A percentile compares a stretch with the other conserved stretches of the same genome.
Conservation (phyloP, 2,888 invertebrate species). For the Eupeodes luniger region DNA sequence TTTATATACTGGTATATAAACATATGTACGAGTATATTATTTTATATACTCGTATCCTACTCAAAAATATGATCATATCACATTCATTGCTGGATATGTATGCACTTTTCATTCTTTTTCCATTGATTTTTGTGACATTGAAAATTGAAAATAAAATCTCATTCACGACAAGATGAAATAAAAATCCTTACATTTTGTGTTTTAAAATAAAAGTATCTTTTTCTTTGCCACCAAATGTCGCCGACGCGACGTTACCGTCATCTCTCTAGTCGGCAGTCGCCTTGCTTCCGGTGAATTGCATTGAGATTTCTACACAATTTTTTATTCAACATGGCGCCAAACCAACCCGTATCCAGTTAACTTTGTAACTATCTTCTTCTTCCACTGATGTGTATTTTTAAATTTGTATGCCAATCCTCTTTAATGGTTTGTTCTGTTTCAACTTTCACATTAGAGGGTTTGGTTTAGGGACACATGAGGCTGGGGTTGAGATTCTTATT, state of each 20-base stretch:
- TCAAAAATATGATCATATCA: slow-evolving; percentile 45
- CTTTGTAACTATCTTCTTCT: slow-evolving; percentile 26
- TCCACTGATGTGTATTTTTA: not conserved
- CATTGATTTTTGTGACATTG: slow-evolving; percentile 17
- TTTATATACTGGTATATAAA: not conserved
- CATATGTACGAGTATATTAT: too few relatives aligned
- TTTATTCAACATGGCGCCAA: slow-evolving; percentile 38
- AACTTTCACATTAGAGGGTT: slow-evolving; percentile 20
- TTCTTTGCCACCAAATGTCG: slow-evolving; percentile 1
- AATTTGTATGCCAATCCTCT: slow-evolving; percentile 26
- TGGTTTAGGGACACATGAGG: slow-evolving; percentile 3
- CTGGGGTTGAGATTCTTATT: slow-evolving; percentile 16
- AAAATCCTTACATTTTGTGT: slow-evolving; percentile 21
- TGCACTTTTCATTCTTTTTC: not conserved
- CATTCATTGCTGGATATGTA: slow-evolving; percentile 12
- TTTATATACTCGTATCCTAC: not conserved
- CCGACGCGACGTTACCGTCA: not conserved
- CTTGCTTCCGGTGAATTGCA: slow-evolving; percentile 43
- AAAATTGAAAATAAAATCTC: slow-evolving; percentile 20
- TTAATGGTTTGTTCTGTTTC: slow-evolving; percentile 19
- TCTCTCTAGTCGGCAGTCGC: not conserved
- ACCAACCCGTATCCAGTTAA: slow-evolving; percentile 34
- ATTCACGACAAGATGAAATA: slow-evolving; percentile 36
- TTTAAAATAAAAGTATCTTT: slow-evolving; percentile 27
- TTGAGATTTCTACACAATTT: slow-evolving; percentile 47